Evolutionary conservation across 2,113 vertebrate species (phyloP).

Genomic region (Sylvia atricapilla): DNA sequence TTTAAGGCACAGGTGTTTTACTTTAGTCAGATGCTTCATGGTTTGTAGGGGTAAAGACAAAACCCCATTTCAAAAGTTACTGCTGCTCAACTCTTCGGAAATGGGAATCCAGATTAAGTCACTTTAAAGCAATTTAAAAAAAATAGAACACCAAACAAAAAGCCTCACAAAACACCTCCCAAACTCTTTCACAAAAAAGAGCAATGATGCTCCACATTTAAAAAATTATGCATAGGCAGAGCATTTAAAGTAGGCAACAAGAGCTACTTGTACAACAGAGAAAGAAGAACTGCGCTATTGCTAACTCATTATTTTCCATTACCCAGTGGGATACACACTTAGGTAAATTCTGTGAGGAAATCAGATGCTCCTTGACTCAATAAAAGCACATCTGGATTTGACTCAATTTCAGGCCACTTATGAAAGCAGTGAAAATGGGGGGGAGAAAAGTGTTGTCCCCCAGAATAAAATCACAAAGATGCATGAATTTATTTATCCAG

Average conservation of each 20-base stretch:
- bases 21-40: background rate
- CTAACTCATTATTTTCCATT: constrained; percentile 16
- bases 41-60: background rate
- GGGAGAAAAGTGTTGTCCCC: background rate
- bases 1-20: background rate
- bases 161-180: rapidly evolving
- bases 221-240: background rate
- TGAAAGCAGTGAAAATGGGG: background rate
- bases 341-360: constrained; percentile 9
- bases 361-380: constrained; percentile 1
- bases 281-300: background rate
- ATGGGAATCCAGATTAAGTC: background rate
- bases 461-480: background rate
- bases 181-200: background rate
- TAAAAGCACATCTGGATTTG: background rate
- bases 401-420: background rate
- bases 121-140: background rate
- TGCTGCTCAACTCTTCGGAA: background rate
- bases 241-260: background rate
- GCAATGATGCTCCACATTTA: background rate
- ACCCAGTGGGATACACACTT: constrained; percentile 17
- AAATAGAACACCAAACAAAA: background rate
- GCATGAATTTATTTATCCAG: background rate
- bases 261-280: background rate
- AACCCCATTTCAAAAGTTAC: background rate